Evolutionary conservation across 2,113 vertebrate genomes (phyloP).

Genomic region (Trinectes maculatus): DNA sequence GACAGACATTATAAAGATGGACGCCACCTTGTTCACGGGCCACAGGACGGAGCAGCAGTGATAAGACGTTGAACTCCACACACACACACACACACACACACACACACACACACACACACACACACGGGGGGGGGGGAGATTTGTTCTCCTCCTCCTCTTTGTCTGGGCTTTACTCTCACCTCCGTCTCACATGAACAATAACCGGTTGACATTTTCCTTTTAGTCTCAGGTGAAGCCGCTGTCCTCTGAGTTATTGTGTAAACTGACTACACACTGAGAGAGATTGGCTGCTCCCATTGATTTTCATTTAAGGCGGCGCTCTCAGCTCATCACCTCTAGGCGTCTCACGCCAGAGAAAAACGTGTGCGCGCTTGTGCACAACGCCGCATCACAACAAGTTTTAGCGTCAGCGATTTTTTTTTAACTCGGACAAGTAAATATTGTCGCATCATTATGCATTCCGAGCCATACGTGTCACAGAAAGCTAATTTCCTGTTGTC

Average conservation of each 20-base stretch:
- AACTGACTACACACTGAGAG: constrained; percentile 29
- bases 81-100: no score
- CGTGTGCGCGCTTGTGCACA: not conserved
- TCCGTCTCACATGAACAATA: constrained; percentile 16
- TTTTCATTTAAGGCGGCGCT: constrained; percentile 58
- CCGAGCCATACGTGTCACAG: constrained; percentile 5
- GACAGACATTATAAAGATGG: no score
- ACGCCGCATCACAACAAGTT: not conserved
- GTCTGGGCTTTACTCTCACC: constrained; percentile 16
- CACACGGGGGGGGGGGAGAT: not conserved
- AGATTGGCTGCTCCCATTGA: constrained; percentile 45
- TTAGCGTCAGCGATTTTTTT: not conserved
- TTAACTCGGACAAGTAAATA: not conserved
- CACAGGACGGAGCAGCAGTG: no score
- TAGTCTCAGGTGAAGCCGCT: constrained; percentile 5
- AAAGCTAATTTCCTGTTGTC: constrained; percentile 28
- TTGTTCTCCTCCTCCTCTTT: constrained; percentile 14
- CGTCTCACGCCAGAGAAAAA: constrained; percentile 8
- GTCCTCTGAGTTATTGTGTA: constrained; percentile 43
- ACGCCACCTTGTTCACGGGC: no score
- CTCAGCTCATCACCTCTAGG: constrained; percentile 28
- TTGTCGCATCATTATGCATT: constrained; percentile 6
- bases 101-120: no score
- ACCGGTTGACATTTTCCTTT: constrained; percentile 38
- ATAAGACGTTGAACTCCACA: no score